A percentile compares a stretch with the other conserved stretches of the same genome.
Conservation (phyloP, 2,888 invertebrate species). For the Oscheius myriophilus region DNA sequence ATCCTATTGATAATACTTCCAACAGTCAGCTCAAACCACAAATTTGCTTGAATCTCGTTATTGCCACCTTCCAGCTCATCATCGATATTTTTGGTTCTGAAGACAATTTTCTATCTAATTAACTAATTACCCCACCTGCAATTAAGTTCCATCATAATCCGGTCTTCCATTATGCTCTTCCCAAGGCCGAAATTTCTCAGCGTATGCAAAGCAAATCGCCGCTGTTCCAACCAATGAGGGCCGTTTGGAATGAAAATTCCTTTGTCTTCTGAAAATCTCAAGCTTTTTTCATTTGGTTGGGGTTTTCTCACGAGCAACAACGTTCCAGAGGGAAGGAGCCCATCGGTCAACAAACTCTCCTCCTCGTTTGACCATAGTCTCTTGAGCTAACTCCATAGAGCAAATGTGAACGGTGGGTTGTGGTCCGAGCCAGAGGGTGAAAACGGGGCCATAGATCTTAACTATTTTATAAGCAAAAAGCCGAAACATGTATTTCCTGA, state of each 20-base stretch:
- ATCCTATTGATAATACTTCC: slow-evolving; percentile 52
- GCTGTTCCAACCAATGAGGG: slow-evolving; percentile 37
- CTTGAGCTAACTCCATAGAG: slow-evolving; percentile 40
- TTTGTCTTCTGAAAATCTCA: slow-evolving; percentile 16
- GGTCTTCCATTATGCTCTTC: slow-evolving; percentile 45
- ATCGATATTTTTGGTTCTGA: background rate
- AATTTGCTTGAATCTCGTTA: background rate
- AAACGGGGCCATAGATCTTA: slow-evolving; percentile 39
- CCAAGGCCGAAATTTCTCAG: slow-evolving; percentile 50
- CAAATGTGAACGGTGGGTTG: slow-evolving; percentile 44
- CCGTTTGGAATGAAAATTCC: slow-evolving; percentile 40
- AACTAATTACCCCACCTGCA: slow-evolving; percentile 12
- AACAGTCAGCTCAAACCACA: slow-evolving; percentile 41
- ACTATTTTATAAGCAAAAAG: no score
- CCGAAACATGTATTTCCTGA: no score
- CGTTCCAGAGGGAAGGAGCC: slow-evolving; percentile 11
- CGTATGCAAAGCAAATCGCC: slow-evolving; percentile 45
- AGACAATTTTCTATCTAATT: background rate
- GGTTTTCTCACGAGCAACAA: slow-evolving; percentile 6
- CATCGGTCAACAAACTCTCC: slow-evolving; percentile 25
- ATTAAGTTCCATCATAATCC: slow-evolving; percentile 44
- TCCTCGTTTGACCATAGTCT: slow-evolving; percentile 32
- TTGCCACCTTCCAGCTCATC: background rate
- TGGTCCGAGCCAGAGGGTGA: slow-evolving; percentile 48
- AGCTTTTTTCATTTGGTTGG: background rate